These are phyloP conservation scores for Drosophila pseudoobscura DNA, from an alignment of 1,140 invertebrate species.

Conservation along the genomic window DNA sequence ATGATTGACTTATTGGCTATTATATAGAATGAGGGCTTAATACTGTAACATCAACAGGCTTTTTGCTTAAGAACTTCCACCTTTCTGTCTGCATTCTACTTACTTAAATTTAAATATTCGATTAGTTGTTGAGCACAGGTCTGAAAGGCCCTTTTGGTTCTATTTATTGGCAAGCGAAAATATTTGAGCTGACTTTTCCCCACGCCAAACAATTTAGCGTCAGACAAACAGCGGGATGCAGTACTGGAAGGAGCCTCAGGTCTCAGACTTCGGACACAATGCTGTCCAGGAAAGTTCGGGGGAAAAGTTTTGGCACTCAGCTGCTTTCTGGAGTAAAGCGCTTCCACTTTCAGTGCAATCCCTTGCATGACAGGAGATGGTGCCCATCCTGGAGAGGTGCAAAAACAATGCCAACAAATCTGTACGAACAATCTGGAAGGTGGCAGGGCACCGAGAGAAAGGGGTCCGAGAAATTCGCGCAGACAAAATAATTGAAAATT, in stretches of 20 bases:
- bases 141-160: not conserved
- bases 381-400: not conserved
- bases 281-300: slow-evolving; percentile 35
- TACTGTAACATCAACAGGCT: not conserved
- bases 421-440: slow-evolving; percentile 25
- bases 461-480: not conserved
- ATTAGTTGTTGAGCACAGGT: not conserved
- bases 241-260: not conserved
- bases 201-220: slow-evolving; percentile 13
- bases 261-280: too few relatives aligned
- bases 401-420: slow-evolving; percentile 22
- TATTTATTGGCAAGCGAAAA: slow-evolving; percentile 26
- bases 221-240: not conserved
- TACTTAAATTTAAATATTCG: slow-evolving; percentile 11
- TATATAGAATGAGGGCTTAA: not conserved
- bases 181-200: slow-evolving; percentile 3
- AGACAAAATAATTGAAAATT: slow-evolving; percentile 4
- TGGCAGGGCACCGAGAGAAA: not conserved
- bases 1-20: slow-evolving; percentile 6
- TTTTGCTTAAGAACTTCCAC: not conserved
- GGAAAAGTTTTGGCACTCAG: slow-evolving; percentile 53
- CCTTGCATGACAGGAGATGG: slow-evolving; percentile 15
- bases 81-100: too few relatives aligned
- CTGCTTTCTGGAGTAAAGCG: slow-evolving; percentile 28
- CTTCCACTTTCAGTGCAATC: slow-evolving; percentile 17